phyloP scores from a whole-genome alignment of 2,113 vertebrate genomes.

The Gymnocephalus cernua region DNA sequence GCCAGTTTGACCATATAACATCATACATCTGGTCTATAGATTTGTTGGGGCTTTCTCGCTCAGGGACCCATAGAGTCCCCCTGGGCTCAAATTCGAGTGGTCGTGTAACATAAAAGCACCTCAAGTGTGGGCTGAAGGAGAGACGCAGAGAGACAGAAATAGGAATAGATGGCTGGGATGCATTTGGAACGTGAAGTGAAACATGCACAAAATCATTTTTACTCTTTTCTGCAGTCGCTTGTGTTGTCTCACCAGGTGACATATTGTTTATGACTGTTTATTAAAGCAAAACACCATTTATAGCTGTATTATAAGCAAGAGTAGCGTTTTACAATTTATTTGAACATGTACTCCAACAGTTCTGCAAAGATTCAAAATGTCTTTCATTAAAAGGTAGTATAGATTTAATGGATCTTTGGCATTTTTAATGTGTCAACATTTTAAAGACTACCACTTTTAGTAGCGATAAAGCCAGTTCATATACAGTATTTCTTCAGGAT shows the following conservation, averaged over 20 bases:
- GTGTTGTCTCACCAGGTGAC: slow-evolving; percentile 37
- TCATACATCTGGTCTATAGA: slow-evolving; percentile 99
- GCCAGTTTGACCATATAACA: slow-evolving; percentile 99
- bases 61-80: slow-evolving; percentile 91
- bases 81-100: slow-evolving; percentile 91
- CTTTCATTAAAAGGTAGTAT: background rate
- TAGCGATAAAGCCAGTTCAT: background rate
- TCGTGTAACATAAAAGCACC: slow-evolving; percentile 92
- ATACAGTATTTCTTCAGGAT: background rate
- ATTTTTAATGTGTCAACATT: background rate
- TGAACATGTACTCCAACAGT: background rate
- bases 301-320: background rate
- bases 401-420: background rate
- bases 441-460: background rate
- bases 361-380: background rate
- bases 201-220: slow-evolving; percentile 88
- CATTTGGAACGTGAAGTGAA: slow-evolving; percentile 76
- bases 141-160: slow-evolving; percentile 59
- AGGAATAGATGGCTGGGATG: slow-evolving; percentile 81
- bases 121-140: slow-evolving; percentile 84
- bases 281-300: slow-evolving; percentile 18
- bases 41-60: slow-evolving; percentile 92
- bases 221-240: slow-evolving; percentile 72
- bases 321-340: background rate
- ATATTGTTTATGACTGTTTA: slow-evolving; percentile 7